Base-by-base conservation (phyloP, 2,888 invertebrate species). In the Lissocephala sabroskyi region DNA sequence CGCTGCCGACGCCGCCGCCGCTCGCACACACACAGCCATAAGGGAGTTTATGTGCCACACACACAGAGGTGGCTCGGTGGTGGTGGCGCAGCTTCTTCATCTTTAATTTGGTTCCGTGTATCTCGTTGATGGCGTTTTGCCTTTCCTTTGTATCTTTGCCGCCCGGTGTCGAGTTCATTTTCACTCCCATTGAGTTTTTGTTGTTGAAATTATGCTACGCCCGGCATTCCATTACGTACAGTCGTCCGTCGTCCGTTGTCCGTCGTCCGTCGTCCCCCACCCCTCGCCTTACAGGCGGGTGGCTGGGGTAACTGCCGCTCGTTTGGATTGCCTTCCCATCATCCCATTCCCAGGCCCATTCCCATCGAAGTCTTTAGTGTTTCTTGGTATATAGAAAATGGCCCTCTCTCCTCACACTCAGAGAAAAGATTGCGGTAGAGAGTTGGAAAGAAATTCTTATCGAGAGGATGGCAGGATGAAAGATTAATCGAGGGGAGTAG, bases 81-180 rank as follows among this genome's bases (percentile, higher is more conserved):
- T 35, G 48, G 50, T 42, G 33, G 29, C 59, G 57, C 67, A 60
- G 68, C 76, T 76, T 65, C 76, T 73, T 71, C 65, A 76, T 76
- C 63, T 76, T 76, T 68, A 68, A 75, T 70, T 75, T 75, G 76
- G 70, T 73, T 75, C 70, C 76, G 76, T 71, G 70, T 73, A 71
- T 71, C 73, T 73, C 58, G 74, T 76, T 68, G 70, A 76, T 71
- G 71, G 71, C 71, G 71, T 71, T 71, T 76, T 73, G 65, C 59
- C 54, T 68, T 70, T 65, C 65, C 61, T 73, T 28, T 76, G 63
- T 75, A 66, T 75, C 73, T 70, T 66, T 65, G 60, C 65, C 47
- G 70, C 61, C 43, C 28, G 1, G 50, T 41, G 45, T 43, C 59
- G n/a, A n/a, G 17, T 41, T 41, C 41, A 35, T 56, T 52, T 45